Base-by-base conservation (phyloP, 2,797 vertebrate genomes). In the Oryzias dopingdopingensis region DNA sequence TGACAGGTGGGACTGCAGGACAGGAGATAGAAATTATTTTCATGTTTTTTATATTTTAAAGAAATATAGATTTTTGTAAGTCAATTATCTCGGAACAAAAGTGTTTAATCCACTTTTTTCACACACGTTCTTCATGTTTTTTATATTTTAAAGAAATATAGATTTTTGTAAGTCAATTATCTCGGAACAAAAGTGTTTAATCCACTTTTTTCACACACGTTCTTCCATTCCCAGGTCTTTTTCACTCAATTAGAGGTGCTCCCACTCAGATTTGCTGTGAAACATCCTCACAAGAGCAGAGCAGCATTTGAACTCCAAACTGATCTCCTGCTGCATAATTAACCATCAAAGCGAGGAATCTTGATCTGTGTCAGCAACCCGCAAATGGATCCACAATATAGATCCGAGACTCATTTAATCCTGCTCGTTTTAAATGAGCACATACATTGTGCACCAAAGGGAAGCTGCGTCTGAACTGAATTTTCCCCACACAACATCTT, bases 291-390 rank as follows among this genome's bases (percentile, higher is more conserved):
- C 79, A 70, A 72, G 58, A 8, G 16, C 5, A 65, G 60, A 58
- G 69, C 69, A 65, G 69, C 77, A 26, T 52, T 53, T 66, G 46
- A 41, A 54, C 59, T 63, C 53, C 49, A 6, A 37, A 67, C 66
- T 64, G 64, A 77, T 80, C 59, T 20, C 72, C 67, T 76, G 76
- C 70, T 64, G 68, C 52, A 72, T 85, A 82, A 81, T 82, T 67
- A 77, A 42, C 72, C 56, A 56, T 61, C 71, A 72, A 53, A 61
- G 29, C n/a, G 48, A 22, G 48, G 45, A 52, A 32, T 18, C 53
- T 48, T 18, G 43, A 48, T 47, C 42, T 14, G 13, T 49, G 63
- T 70, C 62, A 55, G 65, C 47, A 55, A 62, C 14, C 56, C 23
- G 17, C 15, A 42, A 62, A 60, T 52, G 62, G 51, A 56, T 55